A percentile compares a stretch with the other conserved stretches of the same genome.
These are phyloP conservation scores for Apodemia hepburni DNA, from an alignment of 2,888 invertebrate species.

Conservation along the genomic window DNA sequence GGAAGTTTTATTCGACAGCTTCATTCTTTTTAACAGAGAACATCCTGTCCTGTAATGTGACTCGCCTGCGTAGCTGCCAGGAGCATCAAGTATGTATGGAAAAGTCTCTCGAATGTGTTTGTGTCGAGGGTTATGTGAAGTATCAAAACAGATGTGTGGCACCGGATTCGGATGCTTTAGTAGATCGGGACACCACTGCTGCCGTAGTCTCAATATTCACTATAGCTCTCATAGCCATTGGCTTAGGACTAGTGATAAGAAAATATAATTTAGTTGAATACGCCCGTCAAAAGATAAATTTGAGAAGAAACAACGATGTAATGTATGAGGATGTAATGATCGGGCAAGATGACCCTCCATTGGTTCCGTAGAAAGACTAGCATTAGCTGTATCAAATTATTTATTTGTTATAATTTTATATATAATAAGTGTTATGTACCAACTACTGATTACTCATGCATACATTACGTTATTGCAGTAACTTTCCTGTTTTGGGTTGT, in stretches of 20 bases:
- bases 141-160: constrained; percentile 49
- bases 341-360: constrained; percentile 73
- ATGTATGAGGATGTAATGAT: constrained; percentile 80
- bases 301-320: constrained; percentile 60
- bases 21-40: constrained; percentile 75
- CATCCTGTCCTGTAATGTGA: constrained; percentile 69
- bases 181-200: constrained; percentile 47
- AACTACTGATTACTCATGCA: not conserved
- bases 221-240: constrained; percentile 57
- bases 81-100: constrained; percentile 53
- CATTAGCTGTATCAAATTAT: constrained; percentile 30
- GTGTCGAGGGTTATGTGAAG: constrained; percentile 46
- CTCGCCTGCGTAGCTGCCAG: constrained; percentile 46
- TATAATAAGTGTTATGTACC: constrained; percentile 1
- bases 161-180: constrained; percentile 29
- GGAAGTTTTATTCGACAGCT: constrained; percentile 52
- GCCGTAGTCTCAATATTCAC: constrained; percentile 60
- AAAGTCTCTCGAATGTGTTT: constrained; percentile 47
- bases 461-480: constrained; percentile 24
- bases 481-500: constrained; percentile 27
- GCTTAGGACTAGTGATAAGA: constrained; percentile 61
- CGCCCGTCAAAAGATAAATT: constrained; percentile 57
- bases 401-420: constrained; percentile 28
- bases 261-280: constrained; percentile 69
- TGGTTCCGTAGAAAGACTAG: constrained; percentile 53